Evolutionary conservation across 1,140 invertebrate species (phyloP).

Genomic region (Drosophila mayri): DNA sequence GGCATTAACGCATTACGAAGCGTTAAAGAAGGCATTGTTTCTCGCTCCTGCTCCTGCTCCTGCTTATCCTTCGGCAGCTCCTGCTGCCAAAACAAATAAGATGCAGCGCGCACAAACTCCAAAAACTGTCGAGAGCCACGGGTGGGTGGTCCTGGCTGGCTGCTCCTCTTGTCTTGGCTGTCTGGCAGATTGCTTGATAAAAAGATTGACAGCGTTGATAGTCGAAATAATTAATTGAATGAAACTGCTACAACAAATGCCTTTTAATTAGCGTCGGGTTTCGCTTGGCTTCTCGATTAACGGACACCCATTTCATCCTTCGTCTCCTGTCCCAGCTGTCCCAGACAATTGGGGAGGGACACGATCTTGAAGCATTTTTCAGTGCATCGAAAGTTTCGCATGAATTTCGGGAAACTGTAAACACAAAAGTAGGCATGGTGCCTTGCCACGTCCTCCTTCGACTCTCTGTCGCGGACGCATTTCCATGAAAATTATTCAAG

Average conservation of each 20-base stretch:
- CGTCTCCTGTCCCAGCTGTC: neutral
- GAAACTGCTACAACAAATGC: conserved; percentile 77
- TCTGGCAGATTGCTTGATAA: conserved; percentile 75
- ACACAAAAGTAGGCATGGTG: conserved; percentile 4
- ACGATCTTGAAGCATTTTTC: no score
- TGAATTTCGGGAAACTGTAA: neutral
- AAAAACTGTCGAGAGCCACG: conserved; percentile 9
- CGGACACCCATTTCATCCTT: neutral
- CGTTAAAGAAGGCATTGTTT: conserved; percentile 54
- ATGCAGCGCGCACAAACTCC: conserved; percentile 17
- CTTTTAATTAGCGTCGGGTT: conserved; percentile 81
- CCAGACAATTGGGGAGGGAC: neutral
- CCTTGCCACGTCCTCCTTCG: neutral
- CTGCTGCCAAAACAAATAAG: conserved; percentile 46
- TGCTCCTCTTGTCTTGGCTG: conserved; percentile 2
- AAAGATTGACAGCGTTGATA: conserved; percentile 83
- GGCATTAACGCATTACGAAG: conserved; percentile 30
- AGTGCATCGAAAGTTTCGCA: neutral
- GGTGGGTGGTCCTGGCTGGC: neutral
- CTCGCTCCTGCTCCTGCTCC: neutral
- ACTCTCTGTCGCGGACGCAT: conserved; percentile 50
- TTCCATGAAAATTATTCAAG: conserved; percentile 84
- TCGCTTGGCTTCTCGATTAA: conserved; percentile 28
- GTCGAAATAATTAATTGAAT: conserved; percentile 83
- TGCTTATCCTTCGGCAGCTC: neutral